Base-by-base conservation (phyloP, 1,140 invertebrate species). In the Heliothis subflexa region DNA sequence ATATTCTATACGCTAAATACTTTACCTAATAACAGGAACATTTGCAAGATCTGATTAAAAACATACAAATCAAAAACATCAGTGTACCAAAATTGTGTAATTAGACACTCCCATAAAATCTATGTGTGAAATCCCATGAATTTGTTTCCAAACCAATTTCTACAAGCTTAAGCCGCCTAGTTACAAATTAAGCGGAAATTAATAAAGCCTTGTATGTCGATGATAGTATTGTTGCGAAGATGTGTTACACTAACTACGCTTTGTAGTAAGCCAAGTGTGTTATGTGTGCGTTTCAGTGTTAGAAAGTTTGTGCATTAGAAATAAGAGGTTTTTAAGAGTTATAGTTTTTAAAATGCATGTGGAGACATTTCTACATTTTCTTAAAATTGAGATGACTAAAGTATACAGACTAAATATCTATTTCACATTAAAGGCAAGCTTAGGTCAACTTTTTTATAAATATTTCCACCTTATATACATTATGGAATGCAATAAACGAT, bases 161-260 rank as follows among this genome's bases (percentile, higher is more conserved):
- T 72, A 72, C 28, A 72, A 72, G 70, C 70, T 55, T 21, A 72
- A 72, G 70, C 70, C 21, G 70, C 70, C 70, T 72, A 72, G 18
- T 45, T 72, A 57, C 70, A 55, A 72, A 40, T 40, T 40, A 40
- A 45, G 70, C 52, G 16, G 28, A 16, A 55, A 72, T 57, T 13
- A 72, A 40, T 10, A 18, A 72, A 72, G 70, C 70, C n/a, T 54
- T 25, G 25, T 54, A 45, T 40, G n/a, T 72, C 33, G 21, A 52
- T n/a, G 7, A 11, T 45, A 16, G 50, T 25, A 45, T n/a, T 13
- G 16, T 9, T 12, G 7, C 33, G 21, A 12, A 13, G 18, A n/a
- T 57, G 7, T 62, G 18, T 71, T 54, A 71, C 7, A 59, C 71
- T 73, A 73, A 47, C 71, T 73, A 73, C 71, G 54, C 59, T 52